Evolutionary conservation across 1,140 invertebrate species (phyloP).

Genomic region (Geopemphigus sp.): DNA sequence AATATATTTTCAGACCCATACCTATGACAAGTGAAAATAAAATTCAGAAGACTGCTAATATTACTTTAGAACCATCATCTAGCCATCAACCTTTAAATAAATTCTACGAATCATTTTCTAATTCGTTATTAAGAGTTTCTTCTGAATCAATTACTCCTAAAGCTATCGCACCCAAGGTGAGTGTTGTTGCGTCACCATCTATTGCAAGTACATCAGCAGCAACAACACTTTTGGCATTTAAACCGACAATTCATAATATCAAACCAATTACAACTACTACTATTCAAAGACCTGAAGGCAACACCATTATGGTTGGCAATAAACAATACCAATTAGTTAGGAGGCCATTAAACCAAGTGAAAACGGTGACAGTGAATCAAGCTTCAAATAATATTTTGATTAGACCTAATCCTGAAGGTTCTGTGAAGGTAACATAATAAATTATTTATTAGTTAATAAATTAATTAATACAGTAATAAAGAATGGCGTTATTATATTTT

Average conservation of each 20-base stretch:
- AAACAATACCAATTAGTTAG: conserved; percentile 15
- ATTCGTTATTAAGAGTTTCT: background rate
- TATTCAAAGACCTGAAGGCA: background rate
- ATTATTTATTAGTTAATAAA: no score
- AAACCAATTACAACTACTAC: background rate
- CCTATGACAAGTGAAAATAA: background rate
- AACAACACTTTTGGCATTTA: background rate
- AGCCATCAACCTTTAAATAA: background rate
- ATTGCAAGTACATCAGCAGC: background rate
- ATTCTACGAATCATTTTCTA: conserved; percentile 6
- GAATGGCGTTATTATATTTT: no score
- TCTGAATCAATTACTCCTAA: background rate
- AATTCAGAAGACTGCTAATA: background rate
- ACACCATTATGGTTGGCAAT: background rate
- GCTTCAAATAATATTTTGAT: no score
- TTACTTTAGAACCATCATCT: background rate
- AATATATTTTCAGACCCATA: conserved; percentile 16
- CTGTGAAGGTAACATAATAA: no score
- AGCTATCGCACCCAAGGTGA: background rate
- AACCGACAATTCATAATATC: background rate
- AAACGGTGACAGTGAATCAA: background rate
- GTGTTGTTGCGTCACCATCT: background rate
- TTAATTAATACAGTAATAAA: no score
- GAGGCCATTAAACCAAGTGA: background rate
- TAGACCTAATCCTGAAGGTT: no score